Evolutionary conservation across 2,113 vertebrate species (phyloP), one percentile per base, ranked within the genome.

Genomic region (Aleadryas rufinucha): DNA sequence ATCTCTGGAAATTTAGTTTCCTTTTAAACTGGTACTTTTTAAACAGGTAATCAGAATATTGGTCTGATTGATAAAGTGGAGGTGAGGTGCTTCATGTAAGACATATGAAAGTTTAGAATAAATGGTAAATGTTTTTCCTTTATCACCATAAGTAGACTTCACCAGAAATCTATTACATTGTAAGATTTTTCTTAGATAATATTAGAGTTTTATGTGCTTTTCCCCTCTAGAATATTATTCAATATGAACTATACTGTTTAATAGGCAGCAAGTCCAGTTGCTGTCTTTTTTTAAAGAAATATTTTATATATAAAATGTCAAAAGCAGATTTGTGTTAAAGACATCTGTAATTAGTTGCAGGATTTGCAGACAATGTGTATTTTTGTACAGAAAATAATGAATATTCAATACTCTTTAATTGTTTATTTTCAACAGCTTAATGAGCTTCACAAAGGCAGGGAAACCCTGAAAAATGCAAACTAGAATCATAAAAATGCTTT

Each of bases 361-460:
- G 20, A 81, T 89, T 95, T 93, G 77, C 88, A 87, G 72, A 56
- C 70, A 69, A 41, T 79, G 63, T 9, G 4, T 0, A 24, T 60
- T 86, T 96, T 96, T 76, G 10, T 90, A n/a, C 35, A 56, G 75
- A 35, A 35, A 92, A 74, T 84, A 95, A 94, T 94, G 77, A 93
- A 92, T 95, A 94, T 96, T 94, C 93, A 92, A 30, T 85, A 54
- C 8, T 77, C 65, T 84, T 84, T 91, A 88, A 91, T n/a, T 93
- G 90, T 97, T 96, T 92, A 92, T 92, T 95, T 95, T 87, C 68
- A 95, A 84, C 52, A 42, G 26, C 30, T 68, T 96, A 92, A 97
- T 89, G 84, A 96, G 65, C 65, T 94, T 81, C 18, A 52, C 26
- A 77, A 91, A 93, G n/a, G 28, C 42, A 90, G 81, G 50, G 74